Percentiles rank a stretch among this genome's conserved stretches.
These are phyloP conservation scores for Pogonocichla stellata DNA, from an alignment of 2,113 vertebrate species.

Conservation along the genomic window DNA sequence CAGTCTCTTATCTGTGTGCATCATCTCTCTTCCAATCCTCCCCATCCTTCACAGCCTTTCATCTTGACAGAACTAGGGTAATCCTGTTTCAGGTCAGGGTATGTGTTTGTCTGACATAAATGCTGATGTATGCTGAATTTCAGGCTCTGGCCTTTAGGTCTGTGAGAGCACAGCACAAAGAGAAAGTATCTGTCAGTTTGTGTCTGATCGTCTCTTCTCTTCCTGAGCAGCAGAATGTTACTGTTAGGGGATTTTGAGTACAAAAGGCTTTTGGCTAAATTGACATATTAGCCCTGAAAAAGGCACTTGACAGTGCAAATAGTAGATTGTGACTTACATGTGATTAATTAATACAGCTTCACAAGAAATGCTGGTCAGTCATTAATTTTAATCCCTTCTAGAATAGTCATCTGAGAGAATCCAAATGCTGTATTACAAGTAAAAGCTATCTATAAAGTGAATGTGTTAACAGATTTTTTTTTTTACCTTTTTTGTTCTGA, in stretches of 20 bases:
- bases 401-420: background rate
- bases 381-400: background rate
- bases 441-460: background rate
- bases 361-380: background rate
- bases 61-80: conserved; percentile 51
- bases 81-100: conserved; percentile 46
- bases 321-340: background rate
- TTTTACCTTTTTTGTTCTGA: background rate
- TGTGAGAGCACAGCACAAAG: background rate
- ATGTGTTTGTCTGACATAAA: conserved; percentile 1
- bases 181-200: background rate
- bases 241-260: background rate
- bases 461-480: background rate
- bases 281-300: background rate
- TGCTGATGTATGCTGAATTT: conserved; percentile 30
- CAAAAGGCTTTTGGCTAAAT: background rate
- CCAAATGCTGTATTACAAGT: background rate
- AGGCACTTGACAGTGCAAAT: background rate
- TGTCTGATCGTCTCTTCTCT: background rate
- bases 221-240: background rate
- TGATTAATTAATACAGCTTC: background rate
- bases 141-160: background rate
- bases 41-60: conserved; percentile 36
- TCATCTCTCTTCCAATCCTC: background rate
- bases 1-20: background rate